Evolutionary conservation across 2,113 vertebrate species (phyloP).

Genomic region (Oceanites oceanicus): DNA sequence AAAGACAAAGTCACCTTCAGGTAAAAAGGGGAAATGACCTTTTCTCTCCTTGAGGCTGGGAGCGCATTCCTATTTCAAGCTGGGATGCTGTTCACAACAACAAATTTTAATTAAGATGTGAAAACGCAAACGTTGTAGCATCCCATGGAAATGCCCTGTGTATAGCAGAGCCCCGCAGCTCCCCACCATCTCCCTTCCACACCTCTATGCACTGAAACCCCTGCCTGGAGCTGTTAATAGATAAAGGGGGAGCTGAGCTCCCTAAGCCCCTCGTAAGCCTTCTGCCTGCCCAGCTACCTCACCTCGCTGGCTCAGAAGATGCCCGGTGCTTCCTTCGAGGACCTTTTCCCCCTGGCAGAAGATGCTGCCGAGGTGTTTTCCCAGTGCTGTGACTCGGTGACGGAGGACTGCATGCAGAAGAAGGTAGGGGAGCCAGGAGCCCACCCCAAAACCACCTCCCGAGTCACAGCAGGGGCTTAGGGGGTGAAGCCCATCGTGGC

Average conservation of each 20-base stretch:
- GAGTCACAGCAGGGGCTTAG: rapidly evolving
- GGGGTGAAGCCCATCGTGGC: rapidly evolving
- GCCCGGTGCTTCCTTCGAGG: conserved; percentile 58
- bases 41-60: background rate
- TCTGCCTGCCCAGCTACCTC: conserved; percentile 59
- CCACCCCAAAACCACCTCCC: background rate
- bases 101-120: rapidly evolving
- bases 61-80: background rate
- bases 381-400: conserved; percentile 63
- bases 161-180: rapidly evolving
- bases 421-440: conserved; percentile 21
- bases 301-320: conserved; percentile 69
- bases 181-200: rapidly evolving
- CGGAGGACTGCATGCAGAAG: conserved; percentile 69
- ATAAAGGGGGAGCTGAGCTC: background rate
- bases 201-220: rapidly evolving
- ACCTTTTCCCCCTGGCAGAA: conserved; percentile 63
- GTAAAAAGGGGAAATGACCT: background rate
- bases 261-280: background rate
- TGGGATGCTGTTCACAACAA: background rate
- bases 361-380: conserved; percentile 33
- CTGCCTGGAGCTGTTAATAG: rapidly evolving
- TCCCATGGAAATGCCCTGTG: rapidly evolving
- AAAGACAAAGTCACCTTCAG: conserved; percentile 70
- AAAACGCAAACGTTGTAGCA: rapidly evolving